Percentiles rank a stretch among this genome's conserved stretches.
phyloP scores from a whole-genome alignment of 2,113 vertebrate species.

The Trogon surrucura region DNA sequence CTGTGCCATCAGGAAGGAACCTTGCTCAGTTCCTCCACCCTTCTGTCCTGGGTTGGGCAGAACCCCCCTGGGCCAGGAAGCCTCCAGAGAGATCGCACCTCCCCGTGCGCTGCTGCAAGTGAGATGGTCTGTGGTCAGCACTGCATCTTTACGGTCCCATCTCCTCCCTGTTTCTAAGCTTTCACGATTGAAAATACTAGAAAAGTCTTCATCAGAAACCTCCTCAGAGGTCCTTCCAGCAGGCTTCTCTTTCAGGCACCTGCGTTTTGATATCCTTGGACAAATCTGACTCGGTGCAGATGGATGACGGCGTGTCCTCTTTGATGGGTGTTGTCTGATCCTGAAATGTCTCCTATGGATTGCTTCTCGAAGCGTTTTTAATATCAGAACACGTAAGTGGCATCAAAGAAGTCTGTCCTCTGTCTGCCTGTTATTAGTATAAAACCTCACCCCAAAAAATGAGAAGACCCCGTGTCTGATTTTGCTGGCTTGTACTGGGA shows the following conservation, averaged over 20 bases:
- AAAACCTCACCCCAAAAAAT: neutral
- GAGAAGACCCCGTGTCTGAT: neutral
- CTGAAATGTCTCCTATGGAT: neutral
- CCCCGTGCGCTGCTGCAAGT: neutral
- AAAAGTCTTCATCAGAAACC: neutral
- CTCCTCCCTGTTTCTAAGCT: neutral
- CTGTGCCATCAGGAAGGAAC: neutral
- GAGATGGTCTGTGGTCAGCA: neutral
- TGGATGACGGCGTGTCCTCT: neutral
- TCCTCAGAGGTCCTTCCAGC: neutral
- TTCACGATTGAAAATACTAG: neutral
- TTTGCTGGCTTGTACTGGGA: neutral
- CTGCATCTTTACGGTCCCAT: neutral
- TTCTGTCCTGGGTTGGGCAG: neutral
- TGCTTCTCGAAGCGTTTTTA: neutral
- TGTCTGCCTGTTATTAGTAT: neutral
- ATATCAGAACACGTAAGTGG: neutral
- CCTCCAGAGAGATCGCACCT: neutral
- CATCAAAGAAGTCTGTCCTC: neutral
- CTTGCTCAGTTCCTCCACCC: neutral
- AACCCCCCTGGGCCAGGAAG: neutral
- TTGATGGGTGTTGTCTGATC: neutral
- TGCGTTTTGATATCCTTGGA: neutral
- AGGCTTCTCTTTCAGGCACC: neutral
- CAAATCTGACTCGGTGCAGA: neutral